Evolutionary conservation across 2,113 vertebrate species (phyloP), one percentile per base, ranked within the genome.

Genomic region (Nansenia antarctica): DNA sequence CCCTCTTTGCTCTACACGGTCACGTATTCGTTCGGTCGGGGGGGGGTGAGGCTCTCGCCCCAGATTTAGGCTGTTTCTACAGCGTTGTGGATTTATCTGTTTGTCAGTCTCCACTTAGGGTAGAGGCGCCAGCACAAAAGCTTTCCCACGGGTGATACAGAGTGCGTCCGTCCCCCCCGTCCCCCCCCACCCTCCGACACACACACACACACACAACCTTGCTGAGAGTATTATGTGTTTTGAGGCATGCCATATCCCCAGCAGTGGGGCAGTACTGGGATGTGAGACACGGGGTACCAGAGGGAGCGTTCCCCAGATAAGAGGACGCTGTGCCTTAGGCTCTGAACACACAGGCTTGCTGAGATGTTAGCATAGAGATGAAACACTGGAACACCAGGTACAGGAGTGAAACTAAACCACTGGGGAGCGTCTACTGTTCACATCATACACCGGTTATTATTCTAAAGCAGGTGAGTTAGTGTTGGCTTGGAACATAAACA

Each of bases 41-140:
- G 45, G 64, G 14, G 31, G 14, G n/a, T n/a, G n/a, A 47, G n/a
- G n/a, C 47, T 54, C 65, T 62, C 4, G 55, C 67, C 58, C 39
- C 63, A 70, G 77, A 79, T 67, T 57, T 39, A 67, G 32, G 63
- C 34, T 1, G 18, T 45, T 22, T 66, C n/a, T 29, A 9, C 14
- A 55, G 26, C 1, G 60, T 24, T 69, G 45, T 65, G 77, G 69
- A 80, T 79, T 72, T 76, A 79, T 80, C 63, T 64, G n/a, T 81
- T 68, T 84, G 76, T 82, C 82, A 83, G 79, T 26, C 42, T 73
- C 47, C 1, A 3, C 66, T 83, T 76, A 70, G 12, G 45, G 57
- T 65, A 42, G 29, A 72, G 70, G 64, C 24, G 2, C 24, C 67
- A 67, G 70, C 72, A 81, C 65, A 74, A 80, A 84, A 69, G 68